Evolutionary conservation across 2,113 vertebrate species (phyloP).

Genomic region (Dasyurus viverrinus): DNA sequence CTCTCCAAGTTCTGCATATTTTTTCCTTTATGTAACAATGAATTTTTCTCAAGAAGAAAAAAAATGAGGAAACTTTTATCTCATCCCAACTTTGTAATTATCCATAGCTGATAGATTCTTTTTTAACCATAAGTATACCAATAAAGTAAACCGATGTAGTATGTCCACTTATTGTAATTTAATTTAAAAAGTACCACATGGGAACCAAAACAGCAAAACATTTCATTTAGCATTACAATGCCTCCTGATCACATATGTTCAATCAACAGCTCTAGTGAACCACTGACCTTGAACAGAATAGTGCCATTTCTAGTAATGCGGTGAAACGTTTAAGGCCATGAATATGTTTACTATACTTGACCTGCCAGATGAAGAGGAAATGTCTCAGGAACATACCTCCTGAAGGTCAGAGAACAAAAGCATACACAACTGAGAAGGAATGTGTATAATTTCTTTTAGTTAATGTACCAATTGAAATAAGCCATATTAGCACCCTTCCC

Average conservation of each 20-base stretch:
- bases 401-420: not conserved
- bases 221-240: not conserved
- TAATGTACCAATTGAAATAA: not conserved
- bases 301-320: not conserved
- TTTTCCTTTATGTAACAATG: conserved; percentile 6
- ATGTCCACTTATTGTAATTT: not conserved
- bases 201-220: not conserved
- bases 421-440: not conserved
- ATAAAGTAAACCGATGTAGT: not conserved
- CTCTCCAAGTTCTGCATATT: not conserved
- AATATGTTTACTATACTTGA: not conserved
- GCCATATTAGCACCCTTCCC: not conserved
- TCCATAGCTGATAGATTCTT: not conserved
- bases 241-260: not conserved
- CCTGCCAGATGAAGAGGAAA: not conserved
- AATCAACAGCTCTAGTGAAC: accelerated
- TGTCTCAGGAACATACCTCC: not conserved
- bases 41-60: conserved; percentile 6
- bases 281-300: not conserved
- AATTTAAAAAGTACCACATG: too few relatives aligned
- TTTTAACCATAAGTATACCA: not conserved
- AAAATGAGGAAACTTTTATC: not conserved
- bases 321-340: not conserved
- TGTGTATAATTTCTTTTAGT: conserved; percentile 6
- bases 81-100: not conserved